Conservation (phyloP, 1,140 invertebrate species). For the Harlomillsia oculata region DNA sequence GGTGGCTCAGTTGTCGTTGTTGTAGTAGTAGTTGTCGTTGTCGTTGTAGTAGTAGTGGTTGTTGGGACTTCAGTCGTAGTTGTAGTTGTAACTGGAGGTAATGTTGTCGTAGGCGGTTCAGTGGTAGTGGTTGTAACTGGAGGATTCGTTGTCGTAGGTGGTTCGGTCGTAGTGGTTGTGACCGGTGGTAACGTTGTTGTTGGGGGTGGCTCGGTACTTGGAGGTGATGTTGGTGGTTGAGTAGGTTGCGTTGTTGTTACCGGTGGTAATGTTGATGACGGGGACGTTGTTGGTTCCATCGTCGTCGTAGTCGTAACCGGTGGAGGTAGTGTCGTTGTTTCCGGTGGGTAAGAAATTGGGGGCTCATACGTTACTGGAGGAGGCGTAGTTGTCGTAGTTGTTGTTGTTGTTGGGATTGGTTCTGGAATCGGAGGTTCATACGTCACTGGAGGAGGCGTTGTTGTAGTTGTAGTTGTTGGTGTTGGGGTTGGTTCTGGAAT, state of each 20-base stretch:
- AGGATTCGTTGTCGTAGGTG: no score
- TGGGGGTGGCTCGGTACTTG: background rate
- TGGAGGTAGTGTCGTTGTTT: background rate
- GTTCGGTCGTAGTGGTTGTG: background rate
- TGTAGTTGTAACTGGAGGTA: background rate
- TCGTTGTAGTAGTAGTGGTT: background rate
- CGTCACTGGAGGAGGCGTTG: background rate
- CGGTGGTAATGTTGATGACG: background rate
- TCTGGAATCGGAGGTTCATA: background rate
- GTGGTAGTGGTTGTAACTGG: background rate
- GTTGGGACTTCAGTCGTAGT: background rate
- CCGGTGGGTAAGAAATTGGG: background rate
- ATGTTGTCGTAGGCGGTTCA: no score
- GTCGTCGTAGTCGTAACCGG: background rate
- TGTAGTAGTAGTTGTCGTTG: no score
- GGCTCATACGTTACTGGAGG: constrained; percentile 8
- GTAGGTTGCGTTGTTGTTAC: background rate
- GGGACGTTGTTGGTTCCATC: background rate
- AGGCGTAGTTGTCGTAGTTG: background rate
- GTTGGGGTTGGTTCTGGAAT: background rate
- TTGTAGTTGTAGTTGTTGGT: background rate
- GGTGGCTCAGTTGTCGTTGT: no score
- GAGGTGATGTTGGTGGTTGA: background rate
- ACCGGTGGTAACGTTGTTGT: background rate
- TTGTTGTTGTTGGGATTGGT: background rate